Evolutionary conservation across 2,888 invertebrate species (phyloP).

Genomic region (Cremastobaeus sp.): DNA sequence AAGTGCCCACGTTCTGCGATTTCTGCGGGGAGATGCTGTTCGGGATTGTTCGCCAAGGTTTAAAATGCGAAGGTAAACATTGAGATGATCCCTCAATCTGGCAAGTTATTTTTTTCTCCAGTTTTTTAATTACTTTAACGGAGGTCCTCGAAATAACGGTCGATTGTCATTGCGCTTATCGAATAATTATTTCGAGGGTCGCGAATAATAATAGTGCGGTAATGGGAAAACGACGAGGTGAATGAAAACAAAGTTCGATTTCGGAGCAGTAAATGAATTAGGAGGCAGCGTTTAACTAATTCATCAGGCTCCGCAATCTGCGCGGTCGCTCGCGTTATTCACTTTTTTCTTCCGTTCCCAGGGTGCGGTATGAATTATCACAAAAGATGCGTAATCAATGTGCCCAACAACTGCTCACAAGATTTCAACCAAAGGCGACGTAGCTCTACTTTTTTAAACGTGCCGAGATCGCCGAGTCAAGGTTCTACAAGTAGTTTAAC

Average conservation of each 20-base stretch:
- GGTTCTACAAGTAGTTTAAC: conserved; percentile 84
- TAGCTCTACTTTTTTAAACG: conserved; percentile 74
- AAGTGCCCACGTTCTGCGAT: conserved; percentile 99
- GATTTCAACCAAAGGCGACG: conserved; percentile 72
- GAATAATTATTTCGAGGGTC: no score
- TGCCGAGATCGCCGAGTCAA: conserved; percentile 86
- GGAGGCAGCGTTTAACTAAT: no score
- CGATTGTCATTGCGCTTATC: no score
- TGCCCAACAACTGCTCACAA: conserved; percentile 96
- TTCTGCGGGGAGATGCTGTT: conserved; percentile 99
- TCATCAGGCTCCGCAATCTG: no score
- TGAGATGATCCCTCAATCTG: no score
- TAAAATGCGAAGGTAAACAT: conserved; percentile 96
- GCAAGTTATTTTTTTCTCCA: no score
- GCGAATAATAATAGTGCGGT: no score
- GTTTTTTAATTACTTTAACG: no score
- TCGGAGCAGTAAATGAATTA: no score
- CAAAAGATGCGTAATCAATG: conserved; percentile 97
- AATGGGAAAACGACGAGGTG: no score
- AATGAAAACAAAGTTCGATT: no score
- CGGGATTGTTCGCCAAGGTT: conserved; percentile 97
- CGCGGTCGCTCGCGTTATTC: background rate
- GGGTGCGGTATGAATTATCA: conserved; percentile 99
- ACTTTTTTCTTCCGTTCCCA: conserved; percentile 74
- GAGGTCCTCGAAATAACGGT: no score